These are phyloP conservation scores for Drosophila anomelani DNA, from an alignment of 2,888 invertebrate genomes.

Conservation along the genomic window DNA sequence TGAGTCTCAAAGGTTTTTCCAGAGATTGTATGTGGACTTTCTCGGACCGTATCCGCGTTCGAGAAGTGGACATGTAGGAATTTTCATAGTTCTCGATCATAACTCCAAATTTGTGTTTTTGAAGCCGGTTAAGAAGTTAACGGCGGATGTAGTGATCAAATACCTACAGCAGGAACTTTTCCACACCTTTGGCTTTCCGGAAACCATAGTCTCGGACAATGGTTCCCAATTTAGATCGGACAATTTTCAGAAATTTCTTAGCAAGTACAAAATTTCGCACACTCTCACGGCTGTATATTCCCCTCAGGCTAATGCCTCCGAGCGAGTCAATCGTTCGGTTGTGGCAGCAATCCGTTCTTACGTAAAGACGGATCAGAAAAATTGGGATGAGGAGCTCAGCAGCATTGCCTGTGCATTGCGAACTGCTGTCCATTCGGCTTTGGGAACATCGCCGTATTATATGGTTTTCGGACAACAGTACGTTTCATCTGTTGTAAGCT, in stretches of 20 bases:
- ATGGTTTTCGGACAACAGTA: neutral
- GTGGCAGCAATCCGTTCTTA: neutral
- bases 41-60: neutral
- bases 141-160: neutral
- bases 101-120: slow-evolving; percentile 1
- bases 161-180: neutral
- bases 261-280: neutral
- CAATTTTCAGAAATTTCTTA: neutral
- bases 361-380: neutral
- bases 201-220: too few species aligned
- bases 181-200: neutral
- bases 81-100: neutral
- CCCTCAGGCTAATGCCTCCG: too few species aligned
- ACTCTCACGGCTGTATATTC: neutral
- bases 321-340: neutral
- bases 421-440: neutral
- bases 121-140: neutral
- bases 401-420: neutral
- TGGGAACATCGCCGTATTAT: neutral
- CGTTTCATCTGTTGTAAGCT: neutral
- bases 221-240: neutral
- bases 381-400: neutral
- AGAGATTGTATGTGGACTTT: neutral
- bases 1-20: neutral
- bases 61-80: neutral